Conservation (phyloP, 2,888 invertebrate species). For the Yponomeuta sedellus region DNA sequence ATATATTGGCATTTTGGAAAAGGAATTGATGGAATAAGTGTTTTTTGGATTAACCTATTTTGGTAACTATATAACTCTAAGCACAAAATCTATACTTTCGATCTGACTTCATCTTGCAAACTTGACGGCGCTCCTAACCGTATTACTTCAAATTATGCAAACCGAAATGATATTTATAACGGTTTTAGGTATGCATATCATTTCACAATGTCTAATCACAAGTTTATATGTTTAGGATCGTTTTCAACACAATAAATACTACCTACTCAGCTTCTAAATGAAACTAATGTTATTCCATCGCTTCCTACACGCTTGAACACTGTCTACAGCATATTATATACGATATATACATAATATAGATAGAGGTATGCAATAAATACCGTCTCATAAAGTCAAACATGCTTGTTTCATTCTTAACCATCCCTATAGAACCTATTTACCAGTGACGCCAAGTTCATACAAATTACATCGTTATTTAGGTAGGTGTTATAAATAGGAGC, state of each 20-base stretch:
- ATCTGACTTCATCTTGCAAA: slow-evolving; percentile 5
- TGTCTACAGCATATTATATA: slow-evolving; percentile 22
- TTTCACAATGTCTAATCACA: not conserved
- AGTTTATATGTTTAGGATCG: not conserved
- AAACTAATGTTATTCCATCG: slow-evolving; percentile 23
- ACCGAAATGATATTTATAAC: not conserved
- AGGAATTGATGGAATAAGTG: slow-evolving; percentile 23
- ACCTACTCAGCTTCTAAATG: not conserved
- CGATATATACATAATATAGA: slow-evolving; percentile 36
- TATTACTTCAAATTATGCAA: not conserved
- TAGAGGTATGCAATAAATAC: slow-evolving; percentile 41
- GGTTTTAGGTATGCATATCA: not conserved
- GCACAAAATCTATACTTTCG: not conserved
- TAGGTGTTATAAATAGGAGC: no score
- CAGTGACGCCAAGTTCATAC: no score
- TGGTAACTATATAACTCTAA: not conserved
- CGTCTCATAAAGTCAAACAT: slow-evolving; percentile 28
- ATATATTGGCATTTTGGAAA: slow-evolving; percentile 15
- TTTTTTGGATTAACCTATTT: not conserved
- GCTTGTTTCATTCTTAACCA: not conserved
- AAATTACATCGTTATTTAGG: no score
- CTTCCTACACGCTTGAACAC: slow-evolving; percentile 27
- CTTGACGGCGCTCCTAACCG: no score
- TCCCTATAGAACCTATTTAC: not conserved
- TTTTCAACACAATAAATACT: not conserved